A percentile compares a stretch with the other conserved stretches of the same genome.
These are phyloP conservation scores for Pseudonaja textilis DNA, from an alignment of 2,113 vertebrate species.

Conservation along the genomic window DNA sequence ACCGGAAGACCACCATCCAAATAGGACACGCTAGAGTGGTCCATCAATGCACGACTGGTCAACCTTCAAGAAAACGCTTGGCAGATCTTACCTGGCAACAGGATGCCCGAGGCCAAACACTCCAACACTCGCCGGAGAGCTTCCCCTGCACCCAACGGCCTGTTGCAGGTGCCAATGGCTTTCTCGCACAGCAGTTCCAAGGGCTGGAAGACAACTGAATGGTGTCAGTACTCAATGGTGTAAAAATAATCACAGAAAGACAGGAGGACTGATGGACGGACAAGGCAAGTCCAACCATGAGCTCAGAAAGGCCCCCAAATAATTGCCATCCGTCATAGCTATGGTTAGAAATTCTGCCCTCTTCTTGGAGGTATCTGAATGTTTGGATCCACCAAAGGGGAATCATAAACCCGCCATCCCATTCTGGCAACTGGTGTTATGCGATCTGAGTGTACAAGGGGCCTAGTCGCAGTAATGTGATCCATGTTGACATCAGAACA, in stretches of 20 bases:
- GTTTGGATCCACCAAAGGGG: not conserved
- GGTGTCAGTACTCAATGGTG: conserved; percentile 53
- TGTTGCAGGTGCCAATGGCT: conserved; percentile 98
- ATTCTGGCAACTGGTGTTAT: not conserved
- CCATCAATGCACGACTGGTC: not conserved
- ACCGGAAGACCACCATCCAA: not conserved
- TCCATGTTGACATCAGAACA: not conserved
- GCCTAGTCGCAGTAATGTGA: not conserved
- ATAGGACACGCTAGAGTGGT: not conserved
- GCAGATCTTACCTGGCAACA: conserved; percentile 86
- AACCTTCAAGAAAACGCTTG: no score
- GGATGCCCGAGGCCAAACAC: conserved; percentile 95
- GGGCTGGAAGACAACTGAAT: conserved; percentile 84
- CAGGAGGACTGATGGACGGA: not conserved
- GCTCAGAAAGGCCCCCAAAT: not conserved
- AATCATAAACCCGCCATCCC: not conserved
- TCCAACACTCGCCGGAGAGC: conserved; percentile 97
- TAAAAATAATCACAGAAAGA: not conserved
- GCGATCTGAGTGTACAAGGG: not conserved
- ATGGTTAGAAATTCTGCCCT: not conserved
- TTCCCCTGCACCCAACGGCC: conserved; percentile 94
- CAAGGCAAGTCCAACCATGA: not conserved
- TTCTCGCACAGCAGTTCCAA: conserved; percentile 99
- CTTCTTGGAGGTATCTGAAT: not conserved
- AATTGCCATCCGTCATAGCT: not conserved